Conservation (phyloP, 2,113 vertebrate species). For the Orcinus orca region DNA sequence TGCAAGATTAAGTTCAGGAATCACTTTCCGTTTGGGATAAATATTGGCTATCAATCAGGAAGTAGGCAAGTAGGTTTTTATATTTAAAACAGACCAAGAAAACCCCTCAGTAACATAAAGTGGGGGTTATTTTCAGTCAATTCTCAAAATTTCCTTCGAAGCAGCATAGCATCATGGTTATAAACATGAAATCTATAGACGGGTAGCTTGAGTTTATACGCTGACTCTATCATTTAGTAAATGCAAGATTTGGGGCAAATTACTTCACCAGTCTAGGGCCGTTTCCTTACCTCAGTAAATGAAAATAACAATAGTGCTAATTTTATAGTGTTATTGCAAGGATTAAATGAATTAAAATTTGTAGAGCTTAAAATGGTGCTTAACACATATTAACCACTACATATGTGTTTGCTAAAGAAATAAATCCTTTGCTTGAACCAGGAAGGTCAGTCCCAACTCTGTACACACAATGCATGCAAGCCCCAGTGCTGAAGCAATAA, state of each 20-base stretch:
- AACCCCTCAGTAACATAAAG: background rate
- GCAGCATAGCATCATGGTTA: background rate
- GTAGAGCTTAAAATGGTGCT: background rate
- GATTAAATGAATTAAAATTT: slow-evolving; percentile 18
- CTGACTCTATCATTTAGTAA: background rate
- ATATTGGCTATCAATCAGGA: background rate
- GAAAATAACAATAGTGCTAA: background rate
- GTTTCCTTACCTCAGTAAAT: background rate
- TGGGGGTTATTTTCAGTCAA: background rate
- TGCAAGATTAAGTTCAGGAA: background rate
- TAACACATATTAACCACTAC: background rate
- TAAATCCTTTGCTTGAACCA: slow-evolving; percentile 13
- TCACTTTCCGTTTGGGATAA: background rate
- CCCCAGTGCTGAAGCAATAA: slow-evolving; percentile 32
- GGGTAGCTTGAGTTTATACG: background rate
- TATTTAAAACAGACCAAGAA: background rate
- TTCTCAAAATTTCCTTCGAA: background rate
- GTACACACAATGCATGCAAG: background rate
- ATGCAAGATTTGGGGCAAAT: background rate
- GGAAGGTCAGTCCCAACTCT: background rate
- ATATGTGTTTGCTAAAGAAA: slow-evolving; percentile 48
- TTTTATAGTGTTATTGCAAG: background rate
- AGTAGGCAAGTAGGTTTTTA: background rate
- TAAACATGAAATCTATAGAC: background rate
- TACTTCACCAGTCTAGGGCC: background rate